phyloP scores from a whole-genome alignment of 1,140 invertebrate species.

The Cotesia typhae region DNA sequence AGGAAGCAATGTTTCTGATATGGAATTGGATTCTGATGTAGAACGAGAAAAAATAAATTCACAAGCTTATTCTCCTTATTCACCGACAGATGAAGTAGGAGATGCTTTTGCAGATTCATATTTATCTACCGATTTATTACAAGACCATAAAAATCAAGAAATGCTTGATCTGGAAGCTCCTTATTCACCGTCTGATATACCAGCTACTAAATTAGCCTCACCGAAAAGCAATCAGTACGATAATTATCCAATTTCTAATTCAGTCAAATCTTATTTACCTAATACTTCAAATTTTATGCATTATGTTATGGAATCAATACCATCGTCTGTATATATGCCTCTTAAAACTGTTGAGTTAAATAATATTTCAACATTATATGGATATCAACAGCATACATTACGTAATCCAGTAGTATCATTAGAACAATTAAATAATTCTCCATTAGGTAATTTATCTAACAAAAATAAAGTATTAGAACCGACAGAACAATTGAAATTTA shows the following conservation, averaged over 20 bases:
- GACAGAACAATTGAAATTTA: background rate
- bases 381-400: background rate
- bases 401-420: background rate
- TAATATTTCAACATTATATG: no score
- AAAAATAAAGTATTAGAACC: background rate
- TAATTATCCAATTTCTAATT: no score
- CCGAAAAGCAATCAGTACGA: conserved; percentile 10
- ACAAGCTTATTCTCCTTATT: conserved; percentile 52
- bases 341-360: no score
- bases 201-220: conserved; percentile 44
- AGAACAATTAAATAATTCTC: background rate
- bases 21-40: conserved; percentile 61
- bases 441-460: no score
- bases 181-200: conserved; percentile 49
- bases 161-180: conserved; percentile 38
- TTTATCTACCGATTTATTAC: no score
- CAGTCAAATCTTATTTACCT: no score
- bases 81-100: conserved; percentile 47
- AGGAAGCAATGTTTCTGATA: conserved; percentile 51
- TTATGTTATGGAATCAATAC: no score
- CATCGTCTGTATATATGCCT: no score
- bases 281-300: no score
- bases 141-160: conserved; percentile 22
- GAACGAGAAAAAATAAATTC: conserved; percentile 55
- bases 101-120: conserved; percentile 35